Base-by-base conservation (phyloP, 2,797 vertebrate species). In the Typhlichthys eigenmanni region DNA sequence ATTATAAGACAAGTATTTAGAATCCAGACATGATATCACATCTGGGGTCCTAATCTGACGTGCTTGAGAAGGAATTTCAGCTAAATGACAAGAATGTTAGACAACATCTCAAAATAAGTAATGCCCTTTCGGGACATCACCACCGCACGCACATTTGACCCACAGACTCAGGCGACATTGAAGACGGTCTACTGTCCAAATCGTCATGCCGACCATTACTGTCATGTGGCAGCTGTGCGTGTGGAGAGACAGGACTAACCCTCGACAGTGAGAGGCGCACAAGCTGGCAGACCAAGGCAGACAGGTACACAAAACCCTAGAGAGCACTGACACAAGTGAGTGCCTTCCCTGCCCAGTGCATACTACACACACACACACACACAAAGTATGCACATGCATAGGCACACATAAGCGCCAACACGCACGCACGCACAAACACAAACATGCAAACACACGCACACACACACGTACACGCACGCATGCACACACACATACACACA, bases 301-400 rank as follows among this genome's bases (percentile, higher is more conserved):
- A 86, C 85, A 83, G 81, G 86, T 81, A 88, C 86, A 89, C 74
- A 79, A 87, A 79, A 74, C 85, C 86, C 85, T 68, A 66, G 83
- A 83, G 87, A 86, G 79, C 83, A 73, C 69, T 85, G 83, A 85
- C 82, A 83, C 67, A 38, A 83, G 61, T 64, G 75, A 60, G 47
- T 55, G 69, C 75, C 75, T 82, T 66, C 47, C 57, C 43, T 38
- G 16, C 57, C 62, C 71, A 69, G 19, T 69, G 59, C 60, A 68
- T 58, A 53, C 29, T 55, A 62, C 29, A 57, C 63, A 56, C 58
- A 58, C 63, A 71, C 59, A 69, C 16, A 17, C 16, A 17, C 17
- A 17, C 17, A 17, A 17, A 17, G 17, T 17, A 17, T 17, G 17
- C 17, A 17, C 17, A 17, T 17, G 17, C 17, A 17, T 17, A 17